Evolutionary conservation across 2,888 invertebrate species (phyloP), one percentile per base, ranked within the genome.

Genomic region (Rhagophthalmus giganteus): DNA sequence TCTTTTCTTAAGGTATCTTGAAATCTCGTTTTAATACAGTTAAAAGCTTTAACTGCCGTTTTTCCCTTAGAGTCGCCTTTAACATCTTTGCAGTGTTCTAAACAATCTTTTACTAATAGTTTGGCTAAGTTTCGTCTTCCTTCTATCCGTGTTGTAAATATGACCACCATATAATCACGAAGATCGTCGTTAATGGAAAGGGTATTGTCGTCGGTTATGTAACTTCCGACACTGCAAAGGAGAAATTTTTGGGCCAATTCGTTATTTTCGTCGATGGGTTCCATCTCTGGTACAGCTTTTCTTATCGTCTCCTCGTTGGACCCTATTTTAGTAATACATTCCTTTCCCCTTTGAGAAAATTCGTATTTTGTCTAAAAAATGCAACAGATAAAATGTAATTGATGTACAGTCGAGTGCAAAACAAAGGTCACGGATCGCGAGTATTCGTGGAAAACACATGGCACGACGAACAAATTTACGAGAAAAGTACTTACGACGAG

Each of bases 1-100:
- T 20, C 7, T 20, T 20, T 20, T 20, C 4, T 7, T 5, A 20
- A 3, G 7, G 7, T 20, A 20, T 14, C n/a, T 14, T 4, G 4
- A 10, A 35, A 4, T 25, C 25, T 38, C 3, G 9, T 6, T 2
- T 10, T 27, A 1, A 39, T 7, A 9, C 47, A 47, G n/a, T 47
- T 39, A 2, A 14, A 16, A 0, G 26, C 16, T 12, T 27, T 47
- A 10, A 47, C 32, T n/a, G 33, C 47, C n/a, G 47, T 33, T 9
- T 8, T 13, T 1, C 38, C 47, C 27, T 39, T 39, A 8, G n/a
- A 14, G 7, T 13, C 27, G 1, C 39, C 47, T 20, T 47, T 47
- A 8, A 33, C 7, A 4, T 4, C 31, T n/a, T 16, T 39, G 20
- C 39, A 39, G 8, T 39, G 12, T 3, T 39, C 12, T 7, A 39